Evolutionary conservation across 2,113 vertebrate species (phyloP).

Genomic region (Heloderma charlesbogerti): DNA sequence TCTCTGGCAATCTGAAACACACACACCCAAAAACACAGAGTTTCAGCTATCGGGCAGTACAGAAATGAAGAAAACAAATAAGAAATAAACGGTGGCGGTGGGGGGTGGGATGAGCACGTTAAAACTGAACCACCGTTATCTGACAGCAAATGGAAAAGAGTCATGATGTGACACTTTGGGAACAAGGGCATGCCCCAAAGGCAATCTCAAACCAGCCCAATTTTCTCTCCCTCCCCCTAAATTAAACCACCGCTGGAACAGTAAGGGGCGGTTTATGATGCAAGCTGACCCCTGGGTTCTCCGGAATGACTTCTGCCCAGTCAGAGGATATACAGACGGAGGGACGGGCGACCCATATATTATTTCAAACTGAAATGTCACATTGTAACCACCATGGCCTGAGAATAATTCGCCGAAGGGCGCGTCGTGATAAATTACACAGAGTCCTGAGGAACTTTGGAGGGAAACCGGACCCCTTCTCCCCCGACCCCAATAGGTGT

Average conservation of each 20-base stretch:
- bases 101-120: neutral
- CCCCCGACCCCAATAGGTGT: slow-evolving; percentile 28
- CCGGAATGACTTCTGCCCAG: neutral
- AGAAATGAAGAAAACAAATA: neutral
- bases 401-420: neutral
- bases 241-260: neutral
- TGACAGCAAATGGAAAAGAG: neutral
- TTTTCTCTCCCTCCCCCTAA: neutral
- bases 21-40: neutral
- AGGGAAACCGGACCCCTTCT: neutral
- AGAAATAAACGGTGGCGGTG: neutral
- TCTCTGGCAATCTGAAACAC: neutral
- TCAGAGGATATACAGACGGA: neutral
- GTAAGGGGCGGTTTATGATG: slow-evolving; percentile 10
- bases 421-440: slow-evolving; percentile 14
- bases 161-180: slow-evolving; percentile 10
- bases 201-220: slow-evolving; percentile 33
- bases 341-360: neutral
- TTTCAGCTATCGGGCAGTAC: no score
- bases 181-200: neutral
- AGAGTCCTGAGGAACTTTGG: slow-evolving; percentile 51
- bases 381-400: no score
- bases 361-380: neutral
- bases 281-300: rapidly evolving
- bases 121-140: neutral